A percentile compares a stretch with the other conserved stretches of the same genome.
These are phyloP conservation scores for Megalopta genalis DNA, from an alignment of 1,140 invertebrate genomes.

Conservation along the genomic window DNA sequence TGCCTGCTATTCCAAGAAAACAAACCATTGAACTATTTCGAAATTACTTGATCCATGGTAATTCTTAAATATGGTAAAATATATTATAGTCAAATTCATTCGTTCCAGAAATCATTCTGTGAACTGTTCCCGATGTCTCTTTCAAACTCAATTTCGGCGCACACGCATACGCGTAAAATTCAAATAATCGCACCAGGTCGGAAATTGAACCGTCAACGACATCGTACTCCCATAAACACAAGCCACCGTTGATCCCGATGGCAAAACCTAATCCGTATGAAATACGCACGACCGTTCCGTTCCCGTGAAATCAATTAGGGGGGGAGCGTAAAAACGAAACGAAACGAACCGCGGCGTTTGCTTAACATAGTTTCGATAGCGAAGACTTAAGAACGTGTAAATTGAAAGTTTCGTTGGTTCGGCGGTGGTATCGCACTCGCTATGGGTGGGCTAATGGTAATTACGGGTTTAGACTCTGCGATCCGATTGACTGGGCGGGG, in stretches of 20 bases:
- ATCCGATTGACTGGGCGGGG: constrained; percentile 74
- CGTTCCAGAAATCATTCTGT: too few relatives aligned
- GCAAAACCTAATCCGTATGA: background rate
- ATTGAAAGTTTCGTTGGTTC: constrained; percentile 66
- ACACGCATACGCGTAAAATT: too few relatives aligned
- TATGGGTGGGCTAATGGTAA: constrained; percentile 74
- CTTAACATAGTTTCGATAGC: constrained; percentile 20
- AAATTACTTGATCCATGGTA: too few relatives aligned
- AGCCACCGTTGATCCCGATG: too few relatives aligned
- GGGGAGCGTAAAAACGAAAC: background rate
- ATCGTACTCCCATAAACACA: too few relatives aligned
- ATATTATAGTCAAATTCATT: too few relatives aligned
- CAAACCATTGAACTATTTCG: background rate
- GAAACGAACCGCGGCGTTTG: background rate
- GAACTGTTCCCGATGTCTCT: too few relatives aligned
- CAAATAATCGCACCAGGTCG: too few relatives aligned
- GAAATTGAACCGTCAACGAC: too few relatives aligned
- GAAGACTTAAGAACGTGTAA: constrained; percentile 49
- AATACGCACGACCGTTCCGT: background rate
- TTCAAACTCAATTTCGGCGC: too few relatives aligned
- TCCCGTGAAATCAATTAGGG: background rate
- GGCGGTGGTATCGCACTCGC: constrained; percentile 54
- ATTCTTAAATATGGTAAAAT: too few relatives aligned
- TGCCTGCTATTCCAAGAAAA: too few relatives aligned
- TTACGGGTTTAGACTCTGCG: constrained; percentile 68